Evolutionary conservation across 2,113 vertebrate genomes (phyloP).

Genomic region (Drymodes brunneopygia): DNA sequence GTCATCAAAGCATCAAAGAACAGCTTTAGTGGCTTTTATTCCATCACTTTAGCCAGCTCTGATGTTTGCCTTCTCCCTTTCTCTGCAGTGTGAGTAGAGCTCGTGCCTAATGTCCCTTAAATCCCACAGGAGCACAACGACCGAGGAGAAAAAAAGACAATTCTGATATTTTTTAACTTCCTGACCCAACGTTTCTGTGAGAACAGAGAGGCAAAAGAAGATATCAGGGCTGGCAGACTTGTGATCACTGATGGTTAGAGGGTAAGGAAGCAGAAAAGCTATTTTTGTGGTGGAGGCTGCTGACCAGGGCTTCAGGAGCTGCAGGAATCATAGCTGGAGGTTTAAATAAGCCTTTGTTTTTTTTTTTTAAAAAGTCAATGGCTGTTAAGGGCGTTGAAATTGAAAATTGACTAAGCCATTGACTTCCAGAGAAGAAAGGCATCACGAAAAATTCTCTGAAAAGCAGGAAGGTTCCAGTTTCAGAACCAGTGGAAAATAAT

Average conservation of each 20-base stretch:
- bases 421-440: constrained; percentile 2
- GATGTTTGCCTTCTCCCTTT: constrained; percentile 59
- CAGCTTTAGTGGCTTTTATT: constrained; percentile 69
- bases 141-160: constrained; percentile 48
- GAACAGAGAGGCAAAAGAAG: background rate
- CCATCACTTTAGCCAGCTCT: constrained; percentile 62
- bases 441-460: background rate
- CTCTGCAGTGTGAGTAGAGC: background rate
- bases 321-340: constrained; percentile 26
- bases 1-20: constrained; percentile 69
- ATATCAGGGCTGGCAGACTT: background rate
- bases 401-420: constrained; percentile 46
- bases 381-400: constrained; percentile 25
- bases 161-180: constrained; percentile 32
- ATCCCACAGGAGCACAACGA: constrained; percentile 15
- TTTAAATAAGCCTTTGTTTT: constrained; percentile 39
- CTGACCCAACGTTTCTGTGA: constrained; percentile 2
- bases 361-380: constrained; percentile 15
- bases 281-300: background rate
- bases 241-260: background rate
- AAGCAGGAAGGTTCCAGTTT: background rate
- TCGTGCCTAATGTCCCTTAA: constrained; percentile 60
- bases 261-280: background rate
- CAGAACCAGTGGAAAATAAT: background rate
- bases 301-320: background rate